Evolutionary conservation across 2,113 vertebrate genomes (phyloP).

Genomic region (Pogonocichla stellata): DNA sequence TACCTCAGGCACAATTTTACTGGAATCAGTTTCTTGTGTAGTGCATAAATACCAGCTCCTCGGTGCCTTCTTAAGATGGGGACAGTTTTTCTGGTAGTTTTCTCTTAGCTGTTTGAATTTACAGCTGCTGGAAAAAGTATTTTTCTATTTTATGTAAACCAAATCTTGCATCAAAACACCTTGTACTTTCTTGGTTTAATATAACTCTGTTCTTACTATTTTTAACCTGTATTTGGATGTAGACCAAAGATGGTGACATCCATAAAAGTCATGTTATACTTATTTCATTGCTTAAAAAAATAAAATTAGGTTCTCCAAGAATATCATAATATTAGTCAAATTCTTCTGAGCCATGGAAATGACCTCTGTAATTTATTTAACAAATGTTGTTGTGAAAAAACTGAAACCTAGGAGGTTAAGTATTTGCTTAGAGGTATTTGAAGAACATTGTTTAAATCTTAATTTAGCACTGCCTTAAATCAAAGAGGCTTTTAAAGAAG

Average conservation of each 20-base stretch:
- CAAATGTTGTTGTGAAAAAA: not conserved
- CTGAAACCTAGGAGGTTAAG: not conserved
- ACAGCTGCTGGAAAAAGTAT: not conserved
- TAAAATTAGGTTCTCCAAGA: not conserved
- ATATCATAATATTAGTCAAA: not conserved
- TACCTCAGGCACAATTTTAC: not conserved
- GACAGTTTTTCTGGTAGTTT: not conserved
- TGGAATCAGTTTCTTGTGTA: not conserved
- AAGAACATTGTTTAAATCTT: not conserved
- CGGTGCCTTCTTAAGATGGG: not conserved
- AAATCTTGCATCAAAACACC: constrained; percentile 21
- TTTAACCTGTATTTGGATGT: constrained; percentile 29
- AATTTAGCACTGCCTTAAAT: not conserved
- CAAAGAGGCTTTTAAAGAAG: not conserved
- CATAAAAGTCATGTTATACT: not conserved
- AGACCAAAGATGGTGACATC: constrained; percentile 1
- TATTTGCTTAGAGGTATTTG: not conserved
- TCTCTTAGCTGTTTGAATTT: not conserved
- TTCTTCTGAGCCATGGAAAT: not conserved
- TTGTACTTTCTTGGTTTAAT: constrained; percentile 40
- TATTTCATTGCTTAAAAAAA: not conserved
- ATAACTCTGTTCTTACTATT: constrained; percentile 22
- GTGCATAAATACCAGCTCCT: not conserved
- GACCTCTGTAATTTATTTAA: not conserved
- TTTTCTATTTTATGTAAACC: not conserved